These are phyloP conservation scores for Mythimna pallens DNA, from an alignment of 2,888 invertebrate genomes.

Conservation along the genomic window DNA sequence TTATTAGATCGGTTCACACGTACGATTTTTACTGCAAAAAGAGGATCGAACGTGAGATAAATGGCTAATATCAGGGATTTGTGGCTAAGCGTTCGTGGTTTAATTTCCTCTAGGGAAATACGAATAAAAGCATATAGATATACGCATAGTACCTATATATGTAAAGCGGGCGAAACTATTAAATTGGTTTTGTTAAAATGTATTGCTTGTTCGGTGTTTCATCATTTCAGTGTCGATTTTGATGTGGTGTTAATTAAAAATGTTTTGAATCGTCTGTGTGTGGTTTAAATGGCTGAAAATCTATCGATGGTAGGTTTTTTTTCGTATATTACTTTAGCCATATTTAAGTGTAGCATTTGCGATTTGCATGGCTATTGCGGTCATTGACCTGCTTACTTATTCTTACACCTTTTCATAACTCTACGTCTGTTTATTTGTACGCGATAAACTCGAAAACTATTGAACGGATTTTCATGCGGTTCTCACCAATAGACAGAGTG, in stretches of 20 bases:
- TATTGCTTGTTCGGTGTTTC: constrained; percentile 32
- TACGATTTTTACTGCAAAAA: constrained; percentile 64
- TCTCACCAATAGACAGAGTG: no score
- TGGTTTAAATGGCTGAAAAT: neutral
- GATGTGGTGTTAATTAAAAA: constrained; percentile 28
- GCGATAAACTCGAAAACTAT: no score
- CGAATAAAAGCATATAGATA: constrained; percentile 25
- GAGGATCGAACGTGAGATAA: constrained; percentile 67
- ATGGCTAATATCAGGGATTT: constrained; percentile 61
- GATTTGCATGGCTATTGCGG: neutral
- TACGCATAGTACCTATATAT: constrained; percentile 11
- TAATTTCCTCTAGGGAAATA: constrained; percentile 58
- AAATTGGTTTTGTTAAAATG: constrained; percentile 47
- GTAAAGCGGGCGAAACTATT: constrained; percentile 49
- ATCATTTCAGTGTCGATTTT: constrained; percentile 16
- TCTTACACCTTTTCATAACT: no score
- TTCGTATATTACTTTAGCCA: neutral
- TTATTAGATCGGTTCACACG: constrained; percentile 64
- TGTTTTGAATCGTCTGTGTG: constrained; percentile 5
- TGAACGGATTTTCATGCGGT: no score
- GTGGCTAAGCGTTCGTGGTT: constrained; percentile 51
- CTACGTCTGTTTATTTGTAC: no score
- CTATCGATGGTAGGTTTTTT: neutral
- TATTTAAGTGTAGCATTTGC: neutral
- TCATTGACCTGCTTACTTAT: no score